Evolutionary conservation across 1,140 invertebrate species (phyloP).

Genomic region (Cyrtorhinus lividipennis): DNA sequence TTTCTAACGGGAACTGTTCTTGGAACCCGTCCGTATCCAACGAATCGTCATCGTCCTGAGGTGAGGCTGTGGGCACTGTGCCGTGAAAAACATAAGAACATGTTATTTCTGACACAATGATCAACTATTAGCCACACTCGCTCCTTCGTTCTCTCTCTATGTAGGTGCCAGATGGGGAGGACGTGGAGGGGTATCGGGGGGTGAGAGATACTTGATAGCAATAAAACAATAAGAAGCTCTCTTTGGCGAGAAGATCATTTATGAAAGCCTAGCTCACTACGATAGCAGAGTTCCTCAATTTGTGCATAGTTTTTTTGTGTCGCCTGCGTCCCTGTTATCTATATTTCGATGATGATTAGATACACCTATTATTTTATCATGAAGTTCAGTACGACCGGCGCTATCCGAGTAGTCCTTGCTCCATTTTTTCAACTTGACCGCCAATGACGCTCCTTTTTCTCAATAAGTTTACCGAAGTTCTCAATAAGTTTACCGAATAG

Average conservation of each 20-base stretch:
- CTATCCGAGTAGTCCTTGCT: too few species aligned
- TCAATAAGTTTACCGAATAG: too few species aligned
- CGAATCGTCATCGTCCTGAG: conserved; percentile 36
- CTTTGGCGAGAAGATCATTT: conserved; percentile 15
- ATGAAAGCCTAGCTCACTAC: conserved; percentile 19
- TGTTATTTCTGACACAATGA: conserved; percentile 19
- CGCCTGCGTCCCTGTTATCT: conserved; percentile 11
- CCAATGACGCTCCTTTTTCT: too few species aligned
- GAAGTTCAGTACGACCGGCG: too few species aligned
- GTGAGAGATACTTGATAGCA: conserved; percentile 12
- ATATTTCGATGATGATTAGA: too few species aligned
- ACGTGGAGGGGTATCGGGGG: conserved; percentile 15
- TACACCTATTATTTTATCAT: too few species aligned
- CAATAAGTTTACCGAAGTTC: background rate
- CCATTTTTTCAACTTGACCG: too few species aligned
- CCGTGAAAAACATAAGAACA: conserved; percentile 23
- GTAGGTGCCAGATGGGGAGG: conserved; percentile 16
- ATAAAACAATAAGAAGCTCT: conserved; percentile 22
- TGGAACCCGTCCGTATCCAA: conserved; percentile 37
- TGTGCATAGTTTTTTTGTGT: conserved; percentile 15
- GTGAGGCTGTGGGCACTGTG: conserved; percentile 30
- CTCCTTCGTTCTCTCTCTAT: conserved; percentile 13
- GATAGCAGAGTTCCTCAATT: conserved; percentile 14
- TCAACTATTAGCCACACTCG: conserved; percentile 18
- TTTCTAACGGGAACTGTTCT: conserved; percentile 33